Conservation (phyloP, 2,797 vertebrate species). For the Poecilia gillii region DNA sequence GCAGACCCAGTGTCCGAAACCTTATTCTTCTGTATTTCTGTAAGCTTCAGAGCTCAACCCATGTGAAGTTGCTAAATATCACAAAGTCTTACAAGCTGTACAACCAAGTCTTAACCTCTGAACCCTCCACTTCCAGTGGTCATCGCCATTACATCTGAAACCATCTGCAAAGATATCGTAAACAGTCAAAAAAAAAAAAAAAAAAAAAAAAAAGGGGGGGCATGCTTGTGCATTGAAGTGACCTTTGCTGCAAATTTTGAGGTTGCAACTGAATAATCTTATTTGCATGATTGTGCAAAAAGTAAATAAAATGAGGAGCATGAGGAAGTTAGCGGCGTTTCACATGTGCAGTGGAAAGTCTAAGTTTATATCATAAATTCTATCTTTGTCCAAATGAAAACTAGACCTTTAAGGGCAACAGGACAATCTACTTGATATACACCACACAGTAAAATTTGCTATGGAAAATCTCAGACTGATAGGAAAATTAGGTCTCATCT, state of each 20-base stretch:
- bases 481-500: neutral
- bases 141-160: neutral
- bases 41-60: neutral
- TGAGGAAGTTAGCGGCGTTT: slow-evolving; percentile 31
- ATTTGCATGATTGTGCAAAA: slow-evolving; percentile 56
- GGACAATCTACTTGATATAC: neutral
- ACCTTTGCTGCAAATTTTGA: neutral
- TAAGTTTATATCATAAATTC: slow-evolving; percentile 1
- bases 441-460: neutral
- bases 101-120: neutral
- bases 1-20: neutral
- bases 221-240: neutral
- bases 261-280: neutral
- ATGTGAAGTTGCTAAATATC: neutral
- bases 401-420: neutral
- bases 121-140: neutral
- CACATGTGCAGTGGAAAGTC: neutral
- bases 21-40: neutral
- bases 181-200: neutral
- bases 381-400: slow-evolving; percentile 4
- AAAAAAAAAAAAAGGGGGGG: too few species aligned
- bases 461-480: neutral
- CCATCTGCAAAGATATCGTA: neutral
- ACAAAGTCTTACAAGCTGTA: neutral
- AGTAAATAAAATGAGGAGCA: neutral